A percentile compares a stretch with the other conserved stretches of the same genome.
These are phyloP conservation scores for Menidia menidia DNA, from an alignment of 2,797 vertebrate genomes.

Conservation along the genomic window DNA sequence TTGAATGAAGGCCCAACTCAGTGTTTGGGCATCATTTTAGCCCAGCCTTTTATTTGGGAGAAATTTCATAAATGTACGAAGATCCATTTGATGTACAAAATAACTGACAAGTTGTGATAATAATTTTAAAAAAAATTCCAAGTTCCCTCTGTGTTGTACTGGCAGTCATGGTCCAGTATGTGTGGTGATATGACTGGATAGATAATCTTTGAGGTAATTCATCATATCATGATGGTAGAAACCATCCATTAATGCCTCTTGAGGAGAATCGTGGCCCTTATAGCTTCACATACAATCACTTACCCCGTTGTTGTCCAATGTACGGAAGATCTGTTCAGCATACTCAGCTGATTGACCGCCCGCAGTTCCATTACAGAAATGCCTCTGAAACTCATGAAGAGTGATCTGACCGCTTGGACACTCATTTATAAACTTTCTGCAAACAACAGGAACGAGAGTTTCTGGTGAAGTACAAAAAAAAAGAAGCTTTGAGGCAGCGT, in stretches of 20 bases:
- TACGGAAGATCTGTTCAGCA: slow-evolving; percentile 78
- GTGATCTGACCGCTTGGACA: slow-evolving; percentile 78
- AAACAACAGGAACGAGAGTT: slow-evolving; percentile 2
- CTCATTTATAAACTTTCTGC: slow-evolving; percentile 79
- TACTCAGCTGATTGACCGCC: slow-evolving; percentile 75
- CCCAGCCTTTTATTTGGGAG: no score
- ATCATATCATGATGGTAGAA: background rate
- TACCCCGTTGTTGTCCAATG: slow-evolving; percentile 75
- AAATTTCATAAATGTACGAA: no score
- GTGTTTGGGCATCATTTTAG: no score
- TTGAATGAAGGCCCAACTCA: no score
- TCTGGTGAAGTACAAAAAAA: background rate
- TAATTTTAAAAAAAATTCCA: no score
- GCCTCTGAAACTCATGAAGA: slow-evolving; percentile 77
- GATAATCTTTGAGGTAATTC: background rate
- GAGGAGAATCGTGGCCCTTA: background rate
- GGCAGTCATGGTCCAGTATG: no score
- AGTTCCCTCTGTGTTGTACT: no score
- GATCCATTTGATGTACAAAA: no score
- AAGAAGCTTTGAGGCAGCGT: background rate
- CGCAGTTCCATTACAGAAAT: slow-evolving; percentile 79
- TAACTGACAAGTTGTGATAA: no score
- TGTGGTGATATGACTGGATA: no score
- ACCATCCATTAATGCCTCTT: background rate
- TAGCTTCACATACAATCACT: background rate